Evolutionary conservation across 2,113 vertebrate genomes (phyloP), one percentile per base, ranked within the genome.

Genomic region (Ctenomys sociabilis): DNA sequence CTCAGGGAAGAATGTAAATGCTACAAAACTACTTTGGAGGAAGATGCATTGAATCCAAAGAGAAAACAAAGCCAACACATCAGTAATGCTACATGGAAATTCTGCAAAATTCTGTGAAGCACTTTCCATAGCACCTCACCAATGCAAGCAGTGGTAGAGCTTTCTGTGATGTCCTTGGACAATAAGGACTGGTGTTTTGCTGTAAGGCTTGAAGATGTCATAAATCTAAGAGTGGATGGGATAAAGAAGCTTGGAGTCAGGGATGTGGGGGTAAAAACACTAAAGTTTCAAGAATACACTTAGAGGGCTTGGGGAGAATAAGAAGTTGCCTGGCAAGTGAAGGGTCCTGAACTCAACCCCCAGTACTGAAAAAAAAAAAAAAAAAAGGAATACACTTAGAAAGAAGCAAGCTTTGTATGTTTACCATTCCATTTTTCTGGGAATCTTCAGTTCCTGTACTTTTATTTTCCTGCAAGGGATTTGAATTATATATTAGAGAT

Each of bases 11-110:
- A n/a, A 21, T 28, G 73, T 30, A n/a, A 75, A 92, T 85, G 7
- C 78, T 40, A 78, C 30, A 61, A 63, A 64, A 52, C 19, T n/a
- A 63, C 52, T 70, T 73, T 26, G 54, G 32, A 14, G 28, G 28
- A 95, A 90, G 13, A 5, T 49, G 83, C 94, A 10, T 68, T 88
- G 14, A 96, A 95, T 82, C 28, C 66, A 85, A 21, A 90, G 49
- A 75, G 37, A 49, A 89, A 92, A 88, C 0, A n/a, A 21, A 10
- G 26, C 17, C 16, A 88, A 68, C 30, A 26, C 35, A 14, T 7
- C 73, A 73, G 70, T 61, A 64, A 77, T 52, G 59, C 30, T 63
- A 80, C 11, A 72, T 32, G 32, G 57, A 94, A 92, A 83, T 54
- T 92, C 78, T 68, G 11, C 73, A 45, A 93, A 72, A 80, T 70